Evolutionary conservation across 1,140 invertebrate species (phyloP), one percentile per base, ranked within the genome.

Genomic region (Ostrea denselamellosa): DNA sequence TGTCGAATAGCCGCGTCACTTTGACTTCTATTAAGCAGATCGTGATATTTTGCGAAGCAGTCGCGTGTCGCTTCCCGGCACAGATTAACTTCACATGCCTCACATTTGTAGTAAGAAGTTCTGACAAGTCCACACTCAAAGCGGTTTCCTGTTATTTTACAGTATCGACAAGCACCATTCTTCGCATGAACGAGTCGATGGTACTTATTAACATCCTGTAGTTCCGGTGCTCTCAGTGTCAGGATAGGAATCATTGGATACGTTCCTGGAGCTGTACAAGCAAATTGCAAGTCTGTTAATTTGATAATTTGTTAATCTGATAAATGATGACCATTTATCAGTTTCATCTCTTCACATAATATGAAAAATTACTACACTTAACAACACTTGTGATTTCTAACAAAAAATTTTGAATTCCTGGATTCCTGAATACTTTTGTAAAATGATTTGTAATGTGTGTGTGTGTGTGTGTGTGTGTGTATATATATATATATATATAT

Each of bases 21-120:
- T 28, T 77, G 68, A 10, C 82, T 54, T 83, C 22, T 54, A 3
- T 83, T 25, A 83, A 83, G 53, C 17, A 83, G 17, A n/a, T 52
- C 81, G n/a, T 89, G 88, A 52, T 84, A 89, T 44, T 28, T 44
- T 3, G 52, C 56, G 34, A 87, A 89, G 44, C 88, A 89, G 51
- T 89, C 88, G 4, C 88, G 82, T 17, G 83, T 77, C 25, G 77
- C 82, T 34, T 83, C 82, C 34, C 88, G 52, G 58, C 88, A 89
- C 10, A 89, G 65, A 17, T 68, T 65, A 2, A 87, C 83, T 82
- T 89, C 62, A 53, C 88, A 89, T 10, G 83, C 51, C 25, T 85
- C 82, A 85, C 88, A 89, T 51, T 89, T 89, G 54, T 87, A 89
- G 56, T 89, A 89, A 12, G 88, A 62, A 65, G 85, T 87, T n/a